Conservation (phyloP, 2,888 invertebrate species). For the Syritta pipiens region DNA sequence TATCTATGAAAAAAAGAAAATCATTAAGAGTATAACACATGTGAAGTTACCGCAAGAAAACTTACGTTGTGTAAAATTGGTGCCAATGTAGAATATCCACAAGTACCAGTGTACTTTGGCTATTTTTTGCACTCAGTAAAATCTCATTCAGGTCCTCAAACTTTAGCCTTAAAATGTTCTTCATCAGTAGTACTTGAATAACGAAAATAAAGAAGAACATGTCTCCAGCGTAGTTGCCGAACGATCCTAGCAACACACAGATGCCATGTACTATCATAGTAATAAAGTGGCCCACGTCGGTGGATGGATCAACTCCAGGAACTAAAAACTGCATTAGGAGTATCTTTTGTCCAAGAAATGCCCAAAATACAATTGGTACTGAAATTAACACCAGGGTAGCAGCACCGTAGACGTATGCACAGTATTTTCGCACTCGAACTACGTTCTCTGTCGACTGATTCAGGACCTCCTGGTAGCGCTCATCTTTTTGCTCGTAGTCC, state of each 20-base stretch:
- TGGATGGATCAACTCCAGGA: constrained; percentile 70
- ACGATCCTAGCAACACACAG: constrained; percentile 67
- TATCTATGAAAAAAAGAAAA: constrained; percentile 71
- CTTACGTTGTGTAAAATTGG: constrained; percentile 72
- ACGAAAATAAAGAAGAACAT: constrained; percentile 73
- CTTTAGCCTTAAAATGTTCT: constrained; percentile 72
- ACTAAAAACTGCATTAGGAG: constrained; percentile 72
- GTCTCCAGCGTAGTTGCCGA: constrained; percentile 73
- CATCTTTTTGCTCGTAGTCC: constrained; percentile 68
- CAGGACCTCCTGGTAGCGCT: constrained; percentile 64
- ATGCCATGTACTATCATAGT: constrained; percentile 55
- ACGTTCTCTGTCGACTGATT: constrained; percentile 49
- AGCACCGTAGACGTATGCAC: constrained; percentile 45
- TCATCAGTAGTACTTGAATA: constrained; percentile 71
- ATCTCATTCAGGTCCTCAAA: constrained; percentile 70
- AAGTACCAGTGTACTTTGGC: constrained; percentile 32
- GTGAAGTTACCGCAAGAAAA: constrained; percentile 7
- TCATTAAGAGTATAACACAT: neutral
- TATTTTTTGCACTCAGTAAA: neutral
- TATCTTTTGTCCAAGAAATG: constrained; percentile 54
- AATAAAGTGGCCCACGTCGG: constrained; percentile 33
- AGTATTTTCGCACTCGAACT: constrained; percentile 54
- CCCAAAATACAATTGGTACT: constrained; percentile 49
- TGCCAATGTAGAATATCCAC: constrained; percentile 72
- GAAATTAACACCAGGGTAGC: constrained; percentile 2